A percentile compares a stretch with the other conserved stretches of the same genome.
These are phyloP conservation scores for Mastacembelus armatus DNA, from an alignment of 2,797 vertebrate genomes.

Conservation along the genomic window DNA sequence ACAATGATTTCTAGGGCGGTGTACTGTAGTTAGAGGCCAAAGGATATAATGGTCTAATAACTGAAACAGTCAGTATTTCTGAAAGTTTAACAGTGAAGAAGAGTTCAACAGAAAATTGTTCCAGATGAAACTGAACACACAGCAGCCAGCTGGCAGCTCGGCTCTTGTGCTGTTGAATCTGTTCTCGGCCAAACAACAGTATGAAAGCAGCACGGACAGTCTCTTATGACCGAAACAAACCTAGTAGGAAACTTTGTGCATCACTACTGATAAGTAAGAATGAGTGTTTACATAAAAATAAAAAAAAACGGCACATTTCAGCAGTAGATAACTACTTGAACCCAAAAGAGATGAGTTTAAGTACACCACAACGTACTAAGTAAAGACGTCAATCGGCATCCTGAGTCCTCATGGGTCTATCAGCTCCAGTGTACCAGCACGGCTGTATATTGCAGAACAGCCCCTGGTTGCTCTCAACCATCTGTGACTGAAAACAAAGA, in stretches of 20 bases:
- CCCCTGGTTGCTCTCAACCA: slow-evolving; percentile 63
- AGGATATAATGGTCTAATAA: too few species aligned
- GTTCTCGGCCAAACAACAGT: not conserved
- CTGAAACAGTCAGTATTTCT: not conserved
- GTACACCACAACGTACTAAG: slow-evolving; percentile 37
- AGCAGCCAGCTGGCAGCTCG: not conserved
- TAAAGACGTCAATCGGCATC: slow-evolving; percentile 61
- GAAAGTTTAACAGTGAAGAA: not conserved
- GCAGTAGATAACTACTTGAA: slow-evolving; percentile 33
- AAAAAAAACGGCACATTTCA: slow-evolving; percentile 25
- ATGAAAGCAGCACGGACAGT: not conserved
- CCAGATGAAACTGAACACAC: not conserved
- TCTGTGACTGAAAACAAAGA: slow-evolving; percentile 72
- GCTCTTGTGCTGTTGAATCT: not conserved
- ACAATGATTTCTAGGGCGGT: not conserved
- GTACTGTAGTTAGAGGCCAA: not conserved
- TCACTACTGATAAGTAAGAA: too few species aligned
- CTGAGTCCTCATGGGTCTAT: slow-evolving; percentile 58
- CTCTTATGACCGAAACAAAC: too few species aligned
- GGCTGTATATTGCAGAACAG: slow-evolving; percentile 50
- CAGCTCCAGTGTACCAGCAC: slow-evolving; percentile 47
- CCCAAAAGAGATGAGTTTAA: slow-evolving; percentile 40
- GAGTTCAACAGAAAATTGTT: not conserved
- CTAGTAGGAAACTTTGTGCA: not conserved
- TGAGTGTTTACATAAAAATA: too few species aligned